phyloP scores from a whole-genome alignment of 1,140 invertebrate species.

The Coptotermes formosanus region DNA sequence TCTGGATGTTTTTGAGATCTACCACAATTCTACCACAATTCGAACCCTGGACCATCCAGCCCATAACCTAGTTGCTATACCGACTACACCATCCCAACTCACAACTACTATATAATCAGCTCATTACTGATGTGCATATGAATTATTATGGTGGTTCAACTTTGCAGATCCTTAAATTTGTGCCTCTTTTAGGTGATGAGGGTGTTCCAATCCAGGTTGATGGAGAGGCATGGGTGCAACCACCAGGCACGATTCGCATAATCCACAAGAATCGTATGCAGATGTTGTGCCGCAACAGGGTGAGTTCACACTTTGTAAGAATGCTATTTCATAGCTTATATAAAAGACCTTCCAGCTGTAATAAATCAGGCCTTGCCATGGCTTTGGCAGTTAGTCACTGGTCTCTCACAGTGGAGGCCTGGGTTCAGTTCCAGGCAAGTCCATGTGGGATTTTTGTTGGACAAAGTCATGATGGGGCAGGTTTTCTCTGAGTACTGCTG shows the following conservation, averaged over 20 bases:
- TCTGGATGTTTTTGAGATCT: too few species aligned
- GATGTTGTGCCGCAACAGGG: slow-evolving; percentile 88
- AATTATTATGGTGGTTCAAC: not conserved
- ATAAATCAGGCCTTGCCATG: not conserved
- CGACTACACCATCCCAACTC: too few species aligned
- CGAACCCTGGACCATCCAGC: too few species aligned
- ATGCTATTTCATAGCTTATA: not conserved
- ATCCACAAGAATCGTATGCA: slow-evolving; percentile 96
- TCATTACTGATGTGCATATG: not conserved
- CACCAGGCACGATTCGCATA: slow-evolving; percentile 91
- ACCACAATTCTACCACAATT: too few species aligned
- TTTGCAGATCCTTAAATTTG: not conserved
- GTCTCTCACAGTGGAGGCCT: too few species aligned
- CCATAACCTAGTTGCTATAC: too few species aligned
- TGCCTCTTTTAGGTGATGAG: slow-evolving; percentile 59
- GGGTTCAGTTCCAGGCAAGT: too few species aligned
- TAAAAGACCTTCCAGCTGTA: not conserved
- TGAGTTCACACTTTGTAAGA: slow-evolving; percentile 44
- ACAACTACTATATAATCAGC: too few species aligned
- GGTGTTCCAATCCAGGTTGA: slow-evolving; percentile 91
- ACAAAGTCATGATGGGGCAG: too few species aligned
- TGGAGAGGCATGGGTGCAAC: slow-evolving; percentile 98
- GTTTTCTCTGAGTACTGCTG: too few species aligned
- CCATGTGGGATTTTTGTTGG: too few species aligned
- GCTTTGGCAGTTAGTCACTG: too few species aligned